Base-by-base conservation (phyloP, 2,797 vertebrate genomes). In the Cryptoprocta ferox region DNA sequence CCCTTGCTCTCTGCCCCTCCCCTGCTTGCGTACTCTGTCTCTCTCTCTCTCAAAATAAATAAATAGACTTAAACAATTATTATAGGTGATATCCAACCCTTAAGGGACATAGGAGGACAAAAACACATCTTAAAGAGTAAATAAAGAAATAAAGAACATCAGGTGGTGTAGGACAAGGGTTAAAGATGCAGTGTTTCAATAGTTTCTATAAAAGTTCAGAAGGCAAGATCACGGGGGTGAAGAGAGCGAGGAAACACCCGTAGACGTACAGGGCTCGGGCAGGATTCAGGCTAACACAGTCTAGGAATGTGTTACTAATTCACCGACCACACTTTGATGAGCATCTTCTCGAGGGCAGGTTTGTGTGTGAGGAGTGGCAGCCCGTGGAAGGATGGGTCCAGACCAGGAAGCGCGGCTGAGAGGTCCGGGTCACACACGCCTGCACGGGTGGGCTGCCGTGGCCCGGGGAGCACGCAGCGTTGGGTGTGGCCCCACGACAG, bases 371-470 rank as follows among this genome's bases (percentile, higher is more conserved):
- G 39, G 75, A 16, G 30, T 2, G 12, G 70, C 35, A 65, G 53
- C 0, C 0, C n/a, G 2, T 6, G 71, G 63, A 39, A 53, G 9
- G 82, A 70, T 0, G 1, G 1, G 13, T 21, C 39, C 71, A 75
- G 14, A 30, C 71, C 26, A 28, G 50, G 75, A 28, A 6, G 15
- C 4, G 10, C 7, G 15, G 9, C 18, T 0, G 8, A 70, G n/a
- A 37, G 35, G n/a, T 4, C 2, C 4, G 3, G 11, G 4, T 35
- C 11, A 2, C 65, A 39, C 0, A 1, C 7, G 30, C 12, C 12
- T 1, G 4, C 0, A 7, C 5, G 28, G 53, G 26, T 0, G 32
- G 50, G 63, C 24, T 15, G 0, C 26, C 6, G 48, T 1, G 18
- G 70, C 32, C 5, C 0, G 3, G 3, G 73, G 15, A 30, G 19